Evolutionary conservation across 1,140 invertebrate genomes (phyloP), one percentile per base, ranked within the genome.

Genomic region (Macrosteles quadrilineatus): DNA sequence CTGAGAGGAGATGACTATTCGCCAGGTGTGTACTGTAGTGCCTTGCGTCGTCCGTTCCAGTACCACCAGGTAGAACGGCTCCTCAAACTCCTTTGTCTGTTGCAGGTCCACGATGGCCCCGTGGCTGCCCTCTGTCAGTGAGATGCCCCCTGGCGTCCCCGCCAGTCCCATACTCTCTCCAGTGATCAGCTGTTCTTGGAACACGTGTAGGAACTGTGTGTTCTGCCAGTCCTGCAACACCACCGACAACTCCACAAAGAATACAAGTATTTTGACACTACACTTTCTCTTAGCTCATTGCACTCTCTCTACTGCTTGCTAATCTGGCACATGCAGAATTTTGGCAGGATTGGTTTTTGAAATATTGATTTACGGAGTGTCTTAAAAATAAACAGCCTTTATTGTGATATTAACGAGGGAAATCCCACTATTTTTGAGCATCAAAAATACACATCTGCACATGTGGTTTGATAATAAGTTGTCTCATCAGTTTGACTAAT

Each of bases 11-110:
- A 98, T 96, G 0, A 93, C 90, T 12, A 98, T 84, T 76, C 92
- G 87, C 96, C 96, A 98, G 93, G 97, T 98, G 76, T 98, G 96
- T 3, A 98, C 88, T 0, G 93, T 91, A n/a, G 92, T 95, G 2
- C 91, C 89, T 21, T 87, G 87, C 62, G 87, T 83, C 0, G 91
- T 93, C 76, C 94, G 90, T 80, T 98, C 95, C 14, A 98, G 79
- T 21, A 98, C 90, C 0, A 98, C 95, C 43, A 98, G 92, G 77
- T 95, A 98, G 82, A 98, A 98, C 1, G 95, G 94, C 78, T 98
- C 96, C 76, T 96, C 92, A 79, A 98, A 98, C 25, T 91, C 90
- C 0, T 89, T 85, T 11, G 89, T 87, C 73, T 94, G 88, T 45
- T 95, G 88, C 25, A 98, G 81, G 81, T 97, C 95, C 0, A 97